Evolutionary conservation across 2,797 vertebrate species (phyloP).

Genomic region (Astyanax mexicanus): DNA sequence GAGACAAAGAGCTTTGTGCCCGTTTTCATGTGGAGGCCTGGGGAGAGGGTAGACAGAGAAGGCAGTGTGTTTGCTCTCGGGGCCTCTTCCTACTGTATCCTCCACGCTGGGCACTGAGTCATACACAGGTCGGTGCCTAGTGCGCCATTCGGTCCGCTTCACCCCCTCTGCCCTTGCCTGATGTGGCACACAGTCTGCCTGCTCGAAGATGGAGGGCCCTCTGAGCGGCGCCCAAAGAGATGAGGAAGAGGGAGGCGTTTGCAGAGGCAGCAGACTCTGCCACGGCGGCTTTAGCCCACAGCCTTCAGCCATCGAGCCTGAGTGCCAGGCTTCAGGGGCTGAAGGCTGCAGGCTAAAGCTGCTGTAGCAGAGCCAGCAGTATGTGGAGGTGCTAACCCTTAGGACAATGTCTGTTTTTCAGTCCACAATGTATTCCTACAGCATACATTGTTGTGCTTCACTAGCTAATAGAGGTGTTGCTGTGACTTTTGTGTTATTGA

Average conservation of each 20-base stretch:
- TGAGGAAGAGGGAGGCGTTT: constrained; percentile 61
- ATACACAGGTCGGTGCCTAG: constrained; percentile 54
- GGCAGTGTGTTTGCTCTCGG: constrained; percentile 23
- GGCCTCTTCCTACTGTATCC: constrained; percentile 44
- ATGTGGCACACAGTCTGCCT: constrained; percentile 79
- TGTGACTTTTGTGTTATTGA: no score
- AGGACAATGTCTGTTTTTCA: constrained; percentile 17
- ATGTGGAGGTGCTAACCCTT: constrained; percentile 40
- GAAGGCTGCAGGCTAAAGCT: constrained; percentile 61
- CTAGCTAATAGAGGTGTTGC: not conserved
- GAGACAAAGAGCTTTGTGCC: constrained; percentile 75
- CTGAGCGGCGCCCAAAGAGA: constrained; percentile 67
- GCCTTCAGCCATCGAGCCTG: constrained; percentile 73
- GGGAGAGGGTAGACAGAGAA: constrained; percentile 34
- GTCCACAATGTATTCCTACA: not conserved
- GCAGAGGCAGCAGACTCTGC: constrained; percentile 59
- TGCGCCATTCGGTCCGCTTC: constrained; percentile 68
- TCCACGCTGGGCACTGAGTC: constrained; percentile 37
- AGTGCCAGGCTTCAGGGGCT: constrained; percentile 74
- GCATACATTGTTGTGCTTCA: not conserved
- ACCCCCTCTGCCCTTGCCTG: constrained; percentile 73
- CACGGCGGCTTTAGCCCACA: constrained; percentile 53
- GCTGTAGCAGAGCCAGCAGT: constrained; percentile 37
- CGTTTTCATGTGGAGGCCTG: constrained; percentile 52
- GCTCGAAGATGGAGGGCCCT: constrained; percentile 81